Evolutionary conservation across 1,140 invertebrate species (phyloP).

Genomic region (Nasonia vitripennis): DNA sequence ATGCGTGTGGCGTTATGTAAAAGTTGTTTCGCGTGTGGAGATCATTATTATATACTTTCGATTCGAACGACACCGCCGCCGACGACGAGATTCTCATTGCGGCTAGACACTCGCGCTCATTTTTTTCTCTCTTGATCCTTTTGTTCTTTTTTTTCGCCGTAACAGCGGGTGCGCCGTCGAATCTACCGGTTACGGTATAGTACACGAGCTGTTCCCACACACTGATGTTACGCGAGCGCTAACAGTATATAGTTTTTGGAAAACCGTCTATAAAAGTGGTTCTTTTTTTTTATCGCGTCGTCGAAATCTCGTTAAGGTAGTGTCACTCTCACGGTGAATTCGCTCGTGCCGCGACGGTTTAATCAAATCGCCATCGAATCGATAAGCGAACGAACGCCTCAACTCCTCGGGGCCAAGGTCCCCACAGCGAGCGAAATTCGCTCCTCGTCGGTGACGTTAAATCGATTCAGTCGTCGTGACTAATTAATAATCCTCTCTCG

Average conservation of each 20-base stretch:
- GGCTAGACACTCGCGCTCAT: neutral
- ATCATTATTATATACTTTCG: neutral
- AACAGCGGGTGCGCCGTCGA: no score
- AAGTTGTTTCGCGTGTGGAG: neutral
- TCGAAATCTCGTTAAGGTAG: no score
- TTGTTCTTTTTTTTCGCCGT: no score
- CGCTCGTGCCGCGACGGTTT: neutral
- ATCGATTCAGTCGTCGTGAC: neutral
- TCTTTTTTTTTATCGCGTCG: no score
- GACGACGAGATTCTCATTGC: neutral
- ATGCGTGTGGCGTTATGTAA: neutral
- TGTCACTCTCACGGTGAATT: no score
- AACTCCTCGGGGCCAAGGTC: conserved; percentile 12
- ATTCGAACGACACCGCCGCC: neutral
- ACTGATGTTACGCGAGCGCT: no score
- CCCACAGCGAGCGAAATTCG: neutral
- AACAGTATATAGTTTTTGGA: no score
- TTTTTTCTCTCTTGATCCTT: neutral
- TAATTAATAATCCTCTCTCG: no score
- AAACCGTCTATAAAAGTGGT: no score
- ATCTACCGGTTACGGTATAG: no score
- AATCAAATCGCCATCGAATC: conserved; percentile 1
- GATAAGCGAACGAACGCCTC: conserved; percentile 29
- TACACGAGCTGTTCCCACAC: no score
- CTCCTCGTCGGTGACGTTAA: conserved; percentile 11